Evolutionary conservation across 2,113 vertebrate genomes (phyloP).

Genomic region (Phoenicopterus ruber): DNA sequence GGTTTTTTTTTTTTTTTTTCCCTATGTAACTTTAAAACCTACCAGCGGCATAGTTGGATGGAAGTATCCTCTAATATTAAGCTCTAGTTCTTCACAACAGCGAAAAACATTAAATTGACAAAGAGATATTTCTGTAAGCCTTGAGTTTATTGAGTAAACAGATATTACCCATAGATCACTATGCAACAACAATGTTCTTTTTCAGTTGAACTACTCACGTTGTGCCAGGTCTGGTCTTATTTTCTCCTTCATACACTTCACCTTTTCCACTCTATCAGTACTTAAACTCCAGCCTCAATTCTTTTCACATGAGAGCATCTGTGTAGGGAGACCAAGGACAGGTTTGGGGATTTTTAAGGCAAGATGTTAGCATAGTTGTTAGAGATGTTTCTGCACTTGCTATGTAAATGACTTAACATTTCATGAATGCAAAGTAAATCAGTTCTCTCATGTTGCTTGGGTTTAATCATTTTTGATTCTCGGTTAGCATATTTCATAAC

Average conservation of each 20-base stretch:
- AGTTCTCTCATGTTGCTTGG: not conserved
- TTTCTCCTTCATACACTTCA: not conserved
- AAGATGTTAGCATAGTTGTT: not conserved
- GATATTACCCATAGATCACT: not conserved
- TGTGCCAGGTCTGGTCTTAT: not conserved
- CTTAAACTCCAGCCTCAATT: not conserved
- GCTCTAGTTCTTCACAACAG: not conserved
- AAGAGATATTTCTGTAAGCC: not conserved
- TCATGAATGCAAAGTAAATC: constrained; percentile 13
- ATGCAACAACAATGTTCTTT: not conserved
- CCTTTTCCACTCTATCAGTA: not conserved
- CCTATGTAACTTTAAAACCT: not conserved
- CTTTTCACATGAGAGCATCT: not conserved
- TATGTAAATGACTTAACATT: constrained; percentile 9
- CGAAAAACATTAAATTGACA: not conserved
- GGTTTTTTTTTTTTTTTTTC: not conserved
- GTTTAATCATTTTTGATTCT: constrained; percentile 50
- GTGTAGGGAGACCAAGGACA: not conserved
- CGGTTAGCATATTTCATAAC: constrained; percentile 8
- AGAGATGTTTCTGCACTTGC: not conserved
- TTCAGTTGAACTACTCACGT: not conserved
- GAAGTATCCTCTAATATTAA: not conserved
- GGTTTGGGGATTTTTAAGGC: not conserved
- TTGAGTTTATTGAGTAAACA: constrained; percentile 35
- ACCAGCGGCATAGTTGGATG: not conserved